These are phyloP conservation scores for Cheilinus undulatus DNA, from an alignment of 2,113 vertebrate genomes.

Conservation along the genomic window DNA sequence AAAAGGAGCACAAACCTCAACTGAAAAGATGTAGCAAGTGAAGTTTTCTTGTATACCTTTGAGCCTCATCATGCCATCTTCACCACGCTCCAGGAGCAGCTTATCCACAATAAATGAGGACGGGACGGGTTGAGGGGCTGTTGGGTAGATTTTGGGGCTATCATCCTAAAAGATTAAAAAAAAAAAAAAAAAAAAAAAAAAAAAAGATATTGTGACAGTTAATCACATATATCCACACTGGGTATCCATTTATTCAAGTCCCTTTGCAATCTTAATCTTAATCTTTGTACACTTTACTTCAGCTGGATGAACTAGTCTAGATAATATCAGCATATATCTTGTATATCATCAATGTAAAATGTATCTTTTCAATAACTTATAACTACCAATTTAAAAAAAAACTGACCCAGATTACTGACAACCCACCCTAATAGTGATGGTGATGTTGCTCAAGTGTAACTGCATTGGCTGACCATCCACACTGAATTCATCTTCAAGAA, in stretches of 20 bases:
- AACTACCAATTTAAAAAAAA: neutral
- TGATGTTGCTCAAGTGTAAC: constrained; percentile 87
- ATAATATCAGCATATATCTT: too few species aligned
- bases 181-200: neutral
- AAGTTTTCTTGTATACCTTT: constrained; percentile 81
- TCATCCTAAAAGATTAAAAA: constrained; percentile 87
- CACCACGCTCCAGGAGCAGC: constrained; percentile 86
- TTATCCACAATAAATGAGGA: constrained; percentile 87
- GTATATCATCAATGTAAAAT: too few species aligned
- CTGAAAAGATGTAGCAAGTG: neutral
- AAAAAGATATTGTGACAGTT: neutral
- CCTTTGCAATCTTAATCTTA: neutral
- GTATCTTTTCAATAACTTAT: too few species aligned
- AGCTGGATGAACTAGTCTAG: too few species aligned
- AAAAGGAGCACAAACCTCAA: neutral
- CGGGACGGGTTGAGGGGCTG: constrained; percentile 90
- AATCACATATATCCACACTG: neutral
- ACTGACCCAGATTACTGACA: neutral
- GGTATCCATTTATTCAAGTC: neutral
- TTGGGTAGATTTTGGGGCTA: constrained; percentile 89
- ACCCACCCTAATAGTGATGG: constrained; percentile 89
- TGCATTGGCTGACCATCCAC: constrained; percentile 91
- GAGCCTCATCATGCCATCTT: constrained; percentile 90
- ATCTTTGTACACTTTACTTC: too few species aligned
- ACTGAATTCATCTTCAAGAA: constrained; percentile 93